Percentiles rank a stretch among this genome's conserved stretches.
Evolutionary conservation across 2,888 invertebrate species (phyloP).

Genomic region (Tineola bisselliella): DNA sequence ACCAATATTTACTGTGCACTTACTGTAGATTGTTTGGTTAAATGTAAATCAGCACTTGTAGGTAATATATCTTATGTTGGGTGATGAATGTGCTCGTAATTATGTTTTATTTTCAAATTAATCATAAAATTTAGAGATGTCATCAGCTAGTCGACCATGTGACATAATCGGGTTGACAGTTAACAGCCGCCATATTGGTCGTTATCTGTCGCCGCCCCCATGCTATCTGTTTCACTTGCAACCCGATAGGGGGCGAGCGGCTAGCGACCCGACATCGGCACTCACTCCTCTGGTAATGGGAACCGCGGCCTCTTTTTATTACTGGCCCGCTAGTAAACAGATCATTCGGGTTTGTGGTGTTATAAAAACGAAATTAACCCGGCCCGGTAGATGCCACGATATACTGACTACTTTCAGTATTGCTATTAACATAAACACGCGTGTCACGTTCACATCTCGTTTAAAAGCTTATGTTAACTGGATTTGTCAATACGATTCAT

Average conservation of each 20-base stretch:
- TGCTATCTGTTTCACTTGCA: constrained; percentile 61
- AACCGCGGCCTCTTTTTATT: constrained; percentile 64
- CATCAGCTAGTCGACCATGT: not conserved
- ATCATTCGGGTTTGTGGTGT: constrained; percentile 68
- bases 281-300: constrained; percentile 56
- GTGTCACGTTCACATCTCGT: constrained; percentile 31
- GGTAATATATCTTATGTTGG: not conserved
- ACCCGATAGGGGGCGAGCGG: constrained; percentile 67
- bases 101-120: constrained; percentile 1
- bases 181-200: constrained; percentile 24
- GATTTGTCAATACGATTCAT: not conserved
- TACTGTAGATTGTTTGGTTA: not conserved
- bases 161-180: constrained; percentile 45
- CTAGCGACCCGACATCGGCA: constrained; percentile 51
- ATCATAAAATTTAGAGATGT: constrained; percentile 2
- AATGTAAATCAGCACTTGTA: not conserved
- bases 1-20: constrained; percentile 7
- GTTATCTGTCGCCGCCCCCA: constrained; percentile 63
- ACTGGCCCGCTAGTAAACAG: constrained; percentile 69
- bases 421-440: constrained; percentile 50
- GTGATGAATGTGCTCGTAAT: not conserved
- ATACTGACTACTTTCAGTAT: constrained; percentile 40
- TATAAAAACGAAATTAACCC: constrained; percentile 68
- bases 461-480: not conserved
- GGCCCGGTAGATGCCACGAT: constrained; percentile 47